phyloP scores from a whole-genome alignment of 2,113 vertebrate genomes.

The Puntigrus tetrazona region DNA sequence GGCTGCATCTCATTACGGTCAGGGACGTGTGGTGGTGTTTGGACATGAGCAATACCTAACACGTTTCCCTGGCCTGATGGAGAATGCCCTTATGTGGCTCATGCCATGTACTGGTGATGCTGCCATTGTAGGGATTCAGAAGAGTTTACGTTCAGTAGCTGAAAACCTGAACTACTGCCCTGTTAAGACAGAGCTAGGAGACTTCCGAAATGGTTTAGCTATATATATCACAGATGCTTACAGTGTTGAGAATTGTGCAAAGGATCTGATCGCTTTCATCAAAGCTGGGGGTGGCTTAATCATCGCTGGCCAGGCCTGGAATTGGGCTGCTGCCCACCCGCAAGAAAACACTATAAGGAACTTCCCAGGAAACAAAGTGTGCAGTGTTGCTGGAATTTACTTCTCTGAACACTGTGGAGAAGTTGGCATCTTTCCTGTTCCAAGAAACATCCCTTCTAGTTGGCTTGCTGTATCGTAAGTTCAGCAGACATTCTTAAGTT shows the following conservation, averaged over 20 bases:
- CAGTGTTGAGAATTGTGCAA: slow-evolving; percentile 57
- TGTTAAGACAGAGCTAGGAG: slow-evolving; percentile 61
- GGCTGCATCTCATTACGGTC: slow-evolving; percentile 77
- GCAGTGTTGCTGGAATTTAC: slow-evolving; percentile 84
- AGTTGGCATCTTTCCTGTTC: slow-evolving; percentile 73
- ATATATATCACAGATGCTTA: slow-evolving; percentile 83
- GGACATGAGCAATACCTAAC: slow-evolving; percentile 82
- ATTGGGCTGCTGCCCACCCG: slow-evolving; percentile 75
- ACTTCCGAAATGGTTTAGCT: slow-evolving; percentile 55
- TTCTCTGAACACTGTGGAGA: slow-evolving; percentile 76
- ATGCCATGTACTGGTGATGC: slow-evolving; percentile 65
- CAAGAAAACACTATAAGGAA: slow-evolving; percentile 73
- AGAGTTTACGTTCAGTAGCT: slow-evolving; percentile 63
- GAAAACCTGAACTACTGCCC: slow-evolving; percentile 68
- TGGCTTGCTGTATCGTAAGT: slow-evolving; percentile 82
- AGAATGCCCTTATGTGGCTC: slow-evolving; percentile 84
- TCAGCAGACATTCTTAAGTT: slow-evolving; percentile 14
- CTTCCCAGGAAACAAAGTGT: slow-evolving; percentile 86
- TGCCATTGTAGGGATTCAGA: slow-evolving; percentile 74
- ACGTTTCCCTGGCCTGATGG: slow-evolving; percentile 74
- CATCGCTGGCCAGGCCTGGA: slow-evolving; percentile 84
- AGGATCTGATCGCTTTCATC: slow-evolving; percentile 78
- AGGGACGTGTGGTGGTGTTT: slow-evolving; percentile 81
- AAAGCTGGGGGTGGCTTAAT: slow-evolving; percentile 84
- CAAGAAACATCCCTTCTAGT: slow-evolving; percentile 80